phyloP scores from a whole-genome alignment of 2,888 invertebrate genomes.

The Drosophila merina region DNA sequence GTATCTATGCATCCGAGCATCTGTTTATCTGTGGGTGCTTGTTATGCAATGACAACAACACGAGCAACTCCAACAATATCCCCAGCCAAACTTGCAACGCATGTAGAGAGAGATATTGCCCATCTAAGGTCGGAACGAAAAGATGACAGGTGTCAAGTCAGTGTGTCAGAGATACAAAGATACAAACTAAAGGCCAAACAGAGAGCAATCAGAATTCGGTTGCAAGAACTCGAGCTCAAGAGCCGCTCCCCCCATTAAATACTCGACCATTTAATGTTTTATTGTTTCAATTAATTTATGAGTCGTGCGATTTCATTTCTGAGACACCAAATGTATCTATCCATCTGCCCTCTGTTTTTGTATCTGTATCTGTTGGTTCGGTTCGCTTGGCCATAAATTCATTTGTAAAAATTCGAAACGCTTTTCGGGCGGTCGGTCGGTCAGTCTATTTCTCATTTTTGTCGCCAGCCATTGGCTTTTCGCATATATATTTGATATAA shows the following conservation, averaged over 20 bases:
- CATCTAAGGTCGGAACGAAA: slow-evolving; percentile 62
- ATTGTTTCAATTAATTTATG: slow-evolving; percentile 82
- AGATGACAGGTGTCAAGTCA: slow-evolving; percentile 80
- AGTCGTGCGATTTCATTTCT: slow-evolving; percentile 73
- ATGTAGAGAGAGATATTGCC: slow-evolving; percentile 21
- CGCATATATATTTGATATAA: slow-evolving; percentile 49
- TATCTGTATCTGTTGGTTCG: slow-evolving; percentile 5
- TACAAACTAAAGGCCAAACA: background rate
- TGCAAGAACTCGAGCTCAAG: background rate
- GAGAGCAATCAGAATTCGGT: background rate
- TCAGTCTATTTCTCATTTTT: slow-evolving; percentile 69
- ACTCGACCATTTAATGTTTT: slow-evolving; percentile 37
- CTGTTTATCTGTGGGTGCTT: slow-evolving; percentile 32
- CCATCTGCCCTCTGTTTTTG: background rate
- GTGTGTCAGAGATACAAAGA: slow-evolving; percentile 46
- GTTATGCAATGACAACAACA: slow-evolving; percentile 44
- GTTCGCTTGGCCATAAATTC: slow-evolving; percentile 63
- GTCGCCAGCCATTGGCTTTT: slow-evolving; percentile 42
- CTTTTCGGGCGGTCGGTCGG: slow-evolving; percentile 29
- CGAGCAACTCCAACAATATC: slow-evolving; percentile 30
- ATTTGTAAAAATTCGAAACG: slow-evolving; percentile 67
- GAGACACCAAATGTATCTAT: slow-evolving; percentile 38
- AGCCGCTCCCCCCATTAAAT: background rate
- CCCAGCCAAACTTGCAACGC: slow-evolving; percentile 20
- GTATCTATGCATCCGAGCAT: slow-evolving; percentile 9